A percentile compares a stretch with the other conserved stretches of the same genome.
These are phyloP conservation scores for Harpagoxenus sublaevis DNA, from an alignment of 2,888 invertebrate genomes.

Conservation along the genomic window DNA sequence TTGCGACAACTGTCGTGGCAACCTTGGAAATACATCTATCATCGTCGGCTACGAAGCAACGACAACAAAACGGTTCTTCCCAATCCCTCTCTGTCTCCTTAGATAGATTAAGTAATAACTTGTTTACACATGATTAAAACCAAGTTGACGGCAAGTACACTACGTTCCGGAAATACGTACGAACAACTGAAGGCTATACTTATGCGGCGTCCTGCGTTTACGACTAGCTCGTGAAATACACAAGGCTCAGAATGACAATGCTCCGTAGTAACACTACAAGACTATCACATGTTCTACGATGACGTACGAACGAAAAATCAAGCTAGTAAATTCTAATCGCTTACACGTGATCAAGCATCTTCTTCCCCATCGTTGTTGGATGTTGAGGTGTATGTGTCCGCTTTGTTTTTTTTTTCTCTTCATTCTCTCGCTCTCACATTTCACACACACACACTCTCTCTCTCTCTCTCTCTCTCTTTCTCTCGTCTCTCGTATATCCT, in stretches of 20 bases:
- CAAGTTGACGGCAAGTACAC: constrained; percentile 38
- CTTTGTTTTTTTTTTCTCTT: constrained; percentile 3
- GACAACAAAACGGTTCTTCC: constrained; percentile 40
- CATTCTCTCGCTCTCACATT: constrained; percentile 38
- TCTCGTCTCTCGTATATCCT: constrained; percentile 23
- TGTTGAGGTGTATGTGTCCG: constrained; percentile 20
- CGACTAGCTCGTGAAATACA: constrained; percentile 13
- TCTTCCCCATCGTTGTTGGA: constrained; percentile 49
- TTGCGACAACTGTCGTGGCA: constrained; percentile 20
- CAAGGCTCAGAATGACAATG: constrained; percentile 27
- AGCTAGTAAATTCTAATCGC: constrained; percentile 35
- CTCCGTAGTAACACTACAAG: constrained; percentile 40
- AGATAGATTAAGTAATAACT: constrained; percentile 45
- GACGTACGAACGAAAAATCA: constrained; percentile 28
- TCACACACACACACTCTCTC: background rate
- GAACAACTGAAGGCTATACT: constrained; percentile 59
- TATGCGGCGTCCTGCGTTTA: constrained; percentile 8
- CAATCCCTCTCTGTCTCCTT: background rate
- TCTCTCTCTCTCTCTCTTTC: constrained; percentile 16
- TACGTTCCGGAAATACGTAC: constrained; percentile 44
- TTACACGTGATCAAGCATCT: constrained; percentile 42
- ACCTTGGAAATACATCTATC: constrained; percentile 46
- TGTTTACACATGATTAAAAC: constrained; percentile 33
- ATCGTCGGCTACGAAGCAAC: constrained; percentile 56
- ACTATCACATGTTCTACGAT: constrained; percentile 49